Base-by-base conservation (phyloP, 2,113 vertebrate genomes). In the Eudyptes chrysolophus region DNA sequence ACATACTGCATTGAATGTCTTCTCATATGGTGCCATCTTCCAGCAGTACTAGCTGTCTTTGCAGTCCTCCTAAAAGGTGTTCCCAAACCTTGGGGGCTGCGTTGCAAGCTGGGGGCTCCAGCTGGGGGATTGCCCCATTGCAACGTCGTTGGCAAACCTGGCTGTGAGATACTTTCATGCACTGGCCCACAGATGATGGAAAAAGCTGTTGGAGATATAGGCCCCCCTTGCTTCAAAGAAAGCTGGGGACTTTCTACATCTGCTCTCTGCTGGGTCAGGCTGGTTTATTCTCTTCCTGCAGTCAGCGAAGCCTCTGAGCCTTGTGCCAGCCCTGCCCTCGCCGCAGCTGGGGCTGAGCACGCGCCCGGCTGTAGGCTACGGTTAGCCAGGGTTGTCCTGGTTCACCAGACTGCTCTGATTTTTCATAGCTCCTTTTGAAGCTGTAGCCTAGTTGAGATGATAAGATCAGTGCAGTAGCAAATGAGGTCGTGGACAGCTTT, bases 331-430 rank as follows among this genome's bases (percentile, higher is more conserved):
- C 25, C 27, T 64, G 62, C 40, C 58, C 44, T 70, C 0, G 1
- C 34, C 5, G 2, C 0, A 6, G 9, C 44, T n/a, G 34, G 42
- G 44, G 42, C 51, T 54, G 46, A 58, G 74, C 13, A 2, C 0
- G 3, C 3, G 10, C 40, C 40, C 0, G 1, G 26, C 69, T 55
- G 38, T 25, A 30, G 54, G 44, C 44, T 88, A 1, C 1, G 0
- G 29, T 48, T 36, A 49, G 16, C 58, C 44, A 11, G 42, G 22
- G 24, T 10, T 81, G 49, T 77, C 65, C 38, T 78, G n/a, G 17
- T 36, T 75, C 70, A 83, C 80, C 70, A 82, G 22, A 5, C 42
- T 30, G 36, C 65, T 71, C 74, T 90, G 51, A 13, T 40, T 96
- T 87, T 82, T 82, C 70, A 13, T 79, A 51, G 26, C 57, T 90